A percentile compares a stretch with the other conserved stretches of the same genome.
Evolutionary conservation across 2,888 invertebrate genomes (phyloP).

Genomic region (Standfussiana lucernea): DNA sequence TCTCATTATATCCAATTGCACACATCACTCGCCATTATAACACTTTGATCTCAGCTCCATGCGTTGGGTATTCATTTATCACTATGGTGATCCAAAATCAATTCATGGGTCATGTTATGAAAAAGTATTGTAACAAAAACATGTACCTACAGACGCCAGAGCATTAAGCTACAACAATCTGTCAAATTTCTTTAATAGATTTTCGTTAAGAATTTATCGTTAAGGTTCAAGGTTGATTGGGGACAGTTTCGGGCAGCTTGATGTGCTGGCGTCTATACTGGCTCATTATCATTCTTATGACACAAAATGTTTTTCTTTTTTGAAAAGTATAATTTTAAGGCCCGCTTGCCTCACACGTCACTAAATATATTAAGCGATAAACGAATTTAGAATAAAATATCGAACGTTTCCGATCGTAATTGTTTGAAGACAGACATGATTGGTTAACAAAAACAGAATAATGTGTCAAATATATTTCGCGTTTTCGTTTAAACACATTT

Average conservation of each 20-base stretch:
- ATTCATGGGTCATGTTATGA: background rate
- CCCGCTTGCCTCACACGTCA: background rate
- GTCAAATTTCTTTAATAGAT: background rate
- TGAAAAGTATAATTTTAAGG: background rate
- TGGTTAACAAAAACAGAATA: background rate
- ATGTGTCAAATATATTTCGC: background rate
- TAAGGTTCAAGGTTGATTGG: no score
- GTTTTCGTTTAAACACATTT: background rate
- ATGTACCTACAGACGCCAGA: no score
- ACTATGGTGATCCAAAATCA: background rate
- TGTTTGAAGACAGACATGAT: background rate
- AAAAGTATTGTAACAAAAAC: background rate
- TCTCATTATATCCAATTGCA: background rate
- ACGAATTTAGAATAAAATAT: background rate
- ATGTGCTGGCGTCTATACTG: no score
- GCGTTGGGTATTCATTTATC: background rate
- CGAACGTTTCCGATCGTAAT: background rate
- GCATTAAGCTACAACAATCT: background rate
- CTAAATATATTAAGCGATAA: background rate
- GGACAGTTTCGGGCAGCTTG: background rate
- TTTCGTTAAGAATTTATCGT: background rate
- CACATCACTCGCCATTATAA: background rate
- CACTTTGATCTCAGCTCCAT: constrained; percentile 17
- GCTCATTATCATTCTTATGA: background rate
- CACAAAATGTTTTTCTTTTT: background rate